phyloP scores from a whole-genome alignment of 2,888 invertebrate genomes.

The Dendrolimus houi region DNA sequence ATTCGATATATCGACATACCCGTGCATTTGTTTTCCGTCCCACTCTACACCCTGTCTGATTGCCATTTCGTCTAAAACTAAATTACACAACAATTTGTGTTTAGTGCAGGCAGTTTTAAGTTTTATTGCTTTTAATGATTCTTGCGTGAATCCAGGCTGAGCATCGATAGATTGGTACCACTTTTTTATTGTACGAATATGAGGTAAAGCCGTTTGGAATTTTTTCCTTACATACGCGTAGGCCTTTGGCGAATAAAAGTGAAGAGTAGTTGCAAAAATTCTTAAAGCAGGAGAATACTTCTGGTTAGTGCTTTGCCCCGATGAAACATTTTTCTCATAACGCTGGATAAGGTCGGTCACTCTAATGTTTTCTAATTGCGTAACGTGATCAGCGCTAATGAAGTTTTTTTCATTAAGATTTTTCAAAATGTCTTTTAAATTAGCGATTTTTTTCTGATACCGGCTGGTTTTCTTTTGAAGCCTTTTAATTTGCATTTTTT shows the following conservation, averaged over 20 bases:
- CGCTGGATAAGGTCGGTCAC: background rate
- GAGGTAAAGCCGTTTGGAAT: slow-evolving; percentile 8
- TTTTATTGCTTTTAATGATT: slow-evolving; percentile 9
- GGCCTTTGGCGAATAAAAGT: slow-evolving; percentile 12
- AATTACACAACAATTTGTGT: slow-evolving; percentile 8
- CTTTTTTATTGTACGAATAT: slow-evolving; percentile 7
- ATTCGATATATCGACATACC: slow-evolving; percentile 23
- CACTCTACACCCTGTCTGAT: slow-evolving; percentile 1
- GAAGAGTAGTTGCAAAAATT: slow-evolving; percentile 6
- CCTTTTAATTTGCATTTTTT: no score
- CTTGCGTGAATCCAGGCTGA: slow-evolving; percentile 11
- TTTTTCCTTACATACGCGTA: slow-evolving; percentile 9
- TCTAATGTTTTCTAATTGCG: background rate
- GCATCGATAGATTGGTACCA: slow-evolving; percentile 9
- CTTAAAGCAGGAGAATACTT: no score
- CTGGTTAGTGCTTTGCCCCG: background rate
- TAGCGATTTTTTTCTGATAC: background rate
- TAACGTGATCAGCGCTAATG: background rate
- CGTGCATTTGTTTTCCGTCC: slow-evolving; percentile 20
- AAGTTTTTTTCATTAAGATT: slow-evolving; percentile 1
- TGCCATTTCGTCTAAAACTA: slow-evolving; percentile 14
- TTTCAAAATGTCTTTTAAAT: slow-evolving; percentile 1
- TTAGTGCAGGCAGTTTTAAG: slow-evolving; percentile 3
- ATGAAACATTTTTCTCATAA: background rate
- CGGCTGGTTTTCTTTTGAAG: no score